Evolutionary conservation across 1,140 invertebrate genomes (phyloP), one percentile per base, ranked within the genome.

Genomic region (Trachymyrmex septentrionalis): DNA sequence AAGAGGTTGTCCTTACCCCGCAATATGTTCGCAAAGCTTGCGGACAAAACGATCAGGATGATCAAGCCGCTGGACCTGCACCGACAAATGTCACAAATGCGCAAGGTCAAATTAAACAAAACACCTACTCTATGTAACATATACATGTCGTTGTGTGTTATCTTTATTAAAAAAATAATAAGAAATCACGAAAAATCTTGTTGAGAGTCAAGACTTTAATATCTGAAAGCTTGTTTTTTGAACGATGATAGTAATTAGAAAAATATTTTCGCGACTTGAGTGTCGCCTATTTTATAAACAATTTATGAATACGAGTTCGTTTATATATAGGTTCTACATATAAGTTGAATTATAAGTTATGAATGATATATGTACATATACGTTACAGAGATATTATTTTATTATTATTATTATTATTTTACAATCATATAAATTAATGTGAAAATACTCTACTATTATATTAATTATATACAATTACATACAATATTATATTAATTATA

Each of bases 1-100:
- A 99, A 94, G 98, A 99, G 92, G 99, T 99, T 71, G 97, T 98
- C 93, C 96, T 98, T 5, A 99, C 99, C 93, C 98, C 98, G 27
- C 97, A 98, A 94, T 98, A 97, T 95, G 97, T 98, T 63, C 97
- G 97, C 90, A 98, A 98, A 95, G 96, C 96, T 53, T 96, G 96
- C 88, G 96, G 96, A 57, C 92, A 95, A 78, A 96, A 95, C 87
- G 96, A 97, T 86, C 97, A 97, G 88, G 96, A 97, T 84, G 95
- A 97, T 82, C 96, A 96, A 89, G 95, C 96, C 80, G 94, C 96
- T 50, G 94, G 95, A 27, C 93, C 94, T 63, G 95, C 96, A 69
- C 95, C 95, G 75, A 95, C 95, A 21, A 96, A 96, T 88, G 95
- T 95, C 48, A 95, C 93, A 30, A 94, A 93, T 86, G 91, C 50